Evolutionary conservation across 2,113 vertebrate species (phyloP).

Genomic region (Phalacrocorax pelagicus): DNA sequence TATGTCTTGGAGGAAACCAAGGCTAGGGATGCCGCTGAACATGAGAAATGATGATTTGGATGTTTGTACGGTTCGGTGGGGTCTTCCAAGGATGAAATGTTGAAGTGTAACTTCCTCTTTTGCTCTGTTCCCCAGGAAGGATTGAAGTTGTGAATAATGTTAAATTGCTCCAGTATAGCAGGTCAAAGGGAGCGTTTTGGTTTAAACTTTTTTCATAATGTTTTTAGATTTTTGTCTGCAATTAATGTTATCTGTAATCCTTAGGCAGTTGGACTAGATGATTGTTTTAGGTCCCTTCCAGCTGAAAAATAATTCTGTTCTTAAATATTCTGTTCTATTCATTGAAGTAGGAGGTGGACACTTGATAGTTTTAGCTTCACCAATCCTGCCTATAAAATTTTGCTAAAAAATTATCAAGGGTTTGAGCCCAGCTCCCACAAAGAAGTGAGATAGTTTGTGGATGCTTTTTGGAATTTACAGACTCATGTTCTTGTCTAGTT

Average conservation of each 20-base stretch:
- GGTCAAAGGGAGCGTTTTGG: not conserved
- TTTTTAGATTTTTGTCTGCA: not conserved
- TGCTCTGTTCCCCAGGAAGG: fast-evolving
- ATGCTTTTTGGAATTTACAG: not conserved
- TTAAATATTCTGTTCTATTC: not conserved
- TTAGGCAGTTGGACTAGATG: not conserved
- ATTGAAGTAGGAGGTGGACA: not conserved
- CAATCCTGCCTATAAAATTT: not conserved
- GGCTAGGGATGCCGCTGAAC: not conserved
- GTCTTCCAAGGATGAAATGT: not conserved
- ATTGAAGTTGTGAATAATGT: not conserved
- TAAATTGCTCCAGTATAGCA: not conserved
- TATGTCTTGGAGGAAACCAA: not conserved
- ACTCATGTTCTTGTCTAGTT: not conserved
- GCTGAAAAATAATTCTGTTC: not conserved
- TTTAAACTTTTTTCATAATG: not conserved
- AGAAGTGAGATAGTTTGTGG: not conserved
- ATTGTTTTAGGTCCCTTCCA: not conserved
- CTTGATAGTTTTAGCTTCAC: not conserved
- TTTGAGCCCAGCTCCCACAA: not conserved
- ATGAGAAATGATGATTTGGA: not conserved
- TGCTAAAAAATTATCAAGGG: not conserved
- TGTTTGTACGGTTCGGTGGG: fast-evolving
- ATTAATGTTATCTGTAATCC: not conserved
- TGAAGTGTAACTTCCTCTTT: not conserved